Conservation (phyloP, 2,113 vertebrate species). For the Jacana jacana region DNA sequence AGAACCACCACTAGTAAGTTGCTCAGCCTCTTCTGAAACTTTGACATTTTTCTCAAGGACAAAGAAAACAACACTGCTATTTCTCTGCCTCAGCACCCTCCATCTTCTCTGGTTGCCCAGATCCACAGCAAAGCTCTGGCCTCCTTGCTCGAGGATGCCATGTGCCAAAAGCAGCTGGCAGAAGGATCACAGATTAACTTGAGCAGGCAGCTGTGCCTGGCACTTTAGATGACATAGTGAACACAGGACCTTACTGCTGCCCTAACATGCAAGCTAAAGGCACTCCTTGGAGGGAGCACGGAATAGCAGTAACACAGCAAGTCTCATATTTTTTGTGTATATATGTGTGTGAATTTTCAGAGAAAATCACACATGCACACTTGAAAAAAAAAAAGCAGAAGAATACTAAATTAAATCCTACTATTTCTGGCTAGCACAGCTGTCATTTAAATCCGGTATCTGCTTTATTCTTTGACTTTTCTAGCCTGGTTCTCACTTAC, state of each 20-base stretch:
- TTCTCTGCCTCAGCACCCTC: not conserved
- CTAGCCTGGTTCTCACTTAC: constrained; percentile 72
- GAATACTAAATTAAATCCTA: not conserved
- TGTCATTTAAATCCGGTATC: not conserved
- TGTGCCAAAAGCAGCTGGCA: not conserved
- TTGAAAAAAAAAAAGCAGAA: not conserved
- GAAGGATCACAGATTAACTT: not conserved
- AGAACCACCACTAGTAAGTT: not conserved
- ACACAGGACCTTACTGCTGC: not conserved
- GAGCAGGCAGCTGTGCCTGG: not conserved
- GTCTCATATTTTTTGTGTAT: not conserved
- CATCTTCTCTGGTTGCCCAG: not conserved
- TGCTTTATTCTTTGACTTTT: not conserved
- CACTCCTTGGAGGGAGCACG: not conserved
- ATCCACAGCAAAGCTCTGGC: not conserved
- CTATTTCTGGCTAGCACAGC: not conserved
- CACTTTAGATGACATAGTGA: not conserved
- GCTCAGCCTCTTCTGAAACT: not conserved
- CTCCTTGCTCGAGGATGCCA: not conserved
- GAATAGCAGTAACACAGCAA: not conserved
- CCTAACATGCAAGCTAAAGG: not conserved
- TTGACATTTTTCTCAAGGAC: not conserved
- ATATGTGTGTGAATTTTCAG: not conserved
- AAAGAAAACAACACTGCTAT: not conserved
- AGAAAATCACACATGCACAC: not conserved